Evolutionary conservation across 2,113 vertebrate genomes (phyloP).

Genomic region (Anhinga anhinga): DNA sequence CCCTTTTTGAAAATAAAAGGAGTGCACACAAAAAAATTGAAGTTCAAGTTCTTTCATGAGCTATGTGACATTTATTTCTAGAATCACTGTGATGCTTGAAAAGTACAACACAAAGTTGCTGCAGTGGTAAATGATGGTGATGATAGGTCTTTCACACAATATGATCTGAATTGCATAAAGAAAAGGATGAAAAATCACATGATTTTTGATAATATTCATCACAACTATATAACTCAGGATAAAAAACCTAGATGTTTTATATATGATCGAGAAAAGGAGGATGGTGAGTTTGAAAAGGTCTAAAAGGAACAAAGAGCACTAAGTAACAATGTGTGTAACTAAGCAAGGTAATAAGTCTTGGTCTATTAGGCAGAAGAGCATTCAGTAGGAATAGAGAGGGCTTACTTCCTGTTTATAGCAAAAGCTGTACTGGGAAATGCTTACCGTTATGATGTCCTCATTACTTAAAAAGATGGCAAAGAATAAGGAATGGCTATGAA

Average conservation of each 20-base stretch:
- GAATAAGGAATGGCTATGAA: background rate
- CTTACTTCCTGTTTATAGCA: background rate
- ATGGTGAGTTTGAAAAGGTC: background rate
- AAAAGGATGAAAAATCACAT: background rate
- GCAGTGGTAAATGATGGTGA: background rate
- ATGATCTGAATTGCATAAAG: background rate
- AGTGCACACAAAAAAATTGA: constrained; percentile 10
- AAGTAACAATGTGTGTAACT: accelerated
- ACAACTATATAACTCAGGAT: background rate
- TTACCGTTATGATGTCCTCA: background rate
- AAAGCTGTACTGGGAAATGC: background rate
- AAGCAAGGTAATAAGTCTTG: background rate
- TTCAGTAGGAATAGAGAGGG: background rate
- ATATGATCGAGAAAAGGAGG: background rate
- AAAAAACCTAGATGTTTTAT: background rate
- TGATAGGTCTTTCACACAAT: background rate
- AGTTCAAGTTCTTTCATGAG: background rate
- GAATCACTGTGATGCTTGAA: background rate
- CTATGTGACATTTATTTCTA: background rate
- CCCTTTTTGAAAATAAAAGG: constrained; percentile 39
- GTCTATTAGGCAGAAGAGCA: background rate
- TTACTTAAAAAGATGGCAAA: background rate
- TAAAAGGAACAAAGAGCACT: background rate
- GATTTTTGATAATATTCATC: background rate
- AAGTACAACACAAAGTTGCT: background rate